Conservation (phyloP, 2,113 vertebrate genomes). For the Rhegmatorhina hoffmannsi region DNA sequence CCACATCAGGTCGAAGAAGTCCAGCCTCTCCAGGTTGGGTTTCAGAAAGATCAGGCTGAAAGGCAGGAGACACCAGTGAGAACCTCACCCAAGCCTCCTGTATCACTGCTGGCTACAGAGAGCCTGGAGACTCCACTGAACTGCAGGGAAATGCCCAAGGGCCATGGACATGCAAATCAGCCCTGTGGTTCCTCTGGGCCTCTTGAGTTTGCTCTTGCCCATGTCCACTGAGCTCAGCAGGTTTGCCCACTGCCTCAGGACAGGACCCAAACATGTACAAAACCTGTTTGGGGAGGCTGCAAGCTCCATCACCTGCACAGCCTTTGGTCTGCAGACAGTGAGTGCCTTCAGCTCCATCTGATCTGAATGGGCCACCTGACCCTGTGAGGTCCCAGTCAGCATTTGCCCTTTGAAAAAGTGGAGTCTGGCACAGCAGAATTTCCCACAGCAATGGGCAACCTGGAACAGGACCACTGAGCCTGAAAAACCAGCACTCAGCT, state of each 20-base stretch:
- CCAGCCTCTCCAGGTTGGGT: constrained; percentile 88
- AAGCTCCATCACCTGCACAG: not conserved
- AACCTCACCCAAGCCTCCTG: not conserved
- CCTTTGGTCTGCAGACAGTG: not conserved
- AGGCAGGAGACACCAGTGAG: not conserved
- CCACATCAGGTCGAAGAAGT: constrained; percentile 97
- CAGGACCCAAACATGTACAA: not conserved
- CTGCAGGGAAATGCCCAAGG: not conserved
- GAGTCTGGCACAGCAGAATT: not conserved
- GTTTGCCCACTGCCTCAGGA: not conserved
- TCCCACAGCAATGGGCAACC: not conserved
- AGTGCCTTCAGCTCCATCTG: not conserved
- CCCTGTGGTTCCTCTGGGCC: not conserved
- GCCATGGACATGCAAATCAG: not conserved
- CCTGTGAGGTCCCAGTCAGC: not conserved
- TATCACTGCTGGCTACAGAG: not conserved
- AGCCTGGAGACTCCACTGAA: not conserved
- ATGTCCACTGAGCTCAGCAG: not conserved
- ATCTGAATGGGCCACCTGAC: not conserved
- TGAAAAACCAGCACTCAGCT: not conserved
- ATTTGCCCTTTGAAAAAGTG: not conserved
- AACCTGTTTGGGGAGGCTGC: not conserved
- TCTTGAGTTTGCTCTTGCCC: not conserved
- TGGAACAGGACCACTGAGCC: not conserved
- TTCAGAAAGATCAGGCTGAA: constrained; percentile 92